Base-by-base conservation (phyloP, 2,888 invertebrate species). In the Glyphotaelius pellucidus region DNA sequence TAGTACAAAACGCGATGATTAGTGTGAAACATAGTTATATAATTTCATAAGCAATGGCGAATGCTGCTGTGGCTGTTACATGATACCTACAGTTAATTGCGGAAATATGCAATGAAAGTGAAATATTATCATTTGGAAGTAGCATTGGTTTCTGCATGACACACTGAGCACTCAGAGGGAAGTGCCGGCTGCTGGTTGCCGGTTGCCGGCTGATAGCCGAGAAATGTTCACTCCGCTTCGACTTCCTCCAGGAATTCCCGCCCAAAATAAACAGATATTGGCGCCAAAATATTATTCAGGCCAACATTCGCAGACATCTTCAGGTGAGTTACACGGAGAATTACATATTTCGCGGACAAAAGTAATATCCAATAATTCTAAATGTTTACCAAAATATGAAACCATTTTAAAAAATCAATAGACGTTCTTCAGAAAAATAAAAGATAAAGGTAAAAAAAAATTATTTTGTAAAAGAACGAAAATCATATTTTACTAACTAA, bases 181-280 rank as follows among this genome's bases (percentile, higher is more conserved):
- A 67, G 25, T 25, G 67, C 19, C 15, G 15, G 47, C 15, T 35
- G 35, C 35, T 5, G 35, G 1, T 0, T 15, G 47, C 14, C 15
- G 15, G 47, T 4, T 52, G 19, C 15, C 19, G 19, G 52, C 52
- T 52, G 52, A 52, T 4, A 3, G 52, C 19, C 19, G 52, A 52
- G 52, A 52, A 19, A 52, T 52, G 67, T 67, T 67, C 67, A 67
- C 67, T 25, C n/a, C 67, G 67, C 67, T 67, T n/a, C 67, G 67
- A 67, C 67, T 67, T 25, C 25, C 25, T 79, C 35, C 38, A n/a
- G 79, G 79, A 89, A 89, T 89, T 89, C 88, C 88, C 88, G 88
- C 88, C 79, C 25, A 80, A 89, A 89, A 89, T 89, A 89, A 89
- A 79, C 88, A 35, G 79, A 79, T 19, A 79, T 89, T 80, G 88